Evolutionary conservation across 2,113 vertebrate species (phyloP), one percentile per base, ranked within the genome.

Genomic region (Odontophorus gujanensis): DNA sequence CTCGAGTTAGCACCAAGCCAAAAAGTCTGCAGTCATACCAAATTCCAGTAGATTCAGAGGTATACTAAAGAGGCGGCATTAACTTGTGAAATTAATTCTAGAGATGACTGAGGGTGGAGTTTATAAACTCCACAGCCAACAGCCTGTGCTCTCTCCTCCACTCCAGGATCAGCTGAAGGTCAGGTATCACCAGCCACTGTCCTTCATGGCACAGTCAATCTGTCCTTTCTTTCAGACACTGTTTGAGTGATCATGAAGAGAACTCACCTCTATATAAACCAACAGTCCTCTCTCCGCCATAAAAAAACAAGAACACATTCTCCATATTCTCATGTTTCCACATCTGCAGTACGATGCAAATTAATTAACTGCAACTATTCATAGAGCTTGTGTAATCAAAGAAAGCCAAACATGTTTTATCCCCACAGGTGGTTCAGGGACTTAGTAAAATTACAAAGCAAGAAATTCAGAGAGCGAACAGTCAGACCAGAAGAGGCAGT

Each of bases 121-220:
- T 66, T 26, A 45, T 24, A 36, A 53, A 36, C 5, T 48, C 1
- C 1, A 11, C 1, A 0, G 21, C 3, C 21, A 67, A 6, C 2
- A 20, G 26, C n/a, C 36, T 30, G 11, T 0, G 0, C 4, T 24
- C 5, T 26, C 5, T 28, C 6, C n/a, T 28, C 45, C 47, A 34
- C 47, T 32, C 11, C 6, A 7, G 0, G 0, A 38, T 28, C n/a
- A 13, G 0, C 0, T 7, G 26, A 85, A 5, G 6, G 7, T 55
- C 50, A 42, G 18, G 12, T 13, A 9, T 16, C 68, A 43, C 28
- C 28, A 43, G 26, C 17, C 18, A 66, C 72, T 15, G 65, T 3
- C 43, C n/a, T 20, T 30, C 34, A 20, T n/a, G 20, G 42, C 63
- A 53, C 20, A 42, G 34, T 34, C 7, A 53, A 32, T 1, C 2